These are phyloP conservation scores for Dicerorhinus sumatrensis DNA, from an alignment of 2,113 vertebrate species.

Conservation along the genomic window DNA sequence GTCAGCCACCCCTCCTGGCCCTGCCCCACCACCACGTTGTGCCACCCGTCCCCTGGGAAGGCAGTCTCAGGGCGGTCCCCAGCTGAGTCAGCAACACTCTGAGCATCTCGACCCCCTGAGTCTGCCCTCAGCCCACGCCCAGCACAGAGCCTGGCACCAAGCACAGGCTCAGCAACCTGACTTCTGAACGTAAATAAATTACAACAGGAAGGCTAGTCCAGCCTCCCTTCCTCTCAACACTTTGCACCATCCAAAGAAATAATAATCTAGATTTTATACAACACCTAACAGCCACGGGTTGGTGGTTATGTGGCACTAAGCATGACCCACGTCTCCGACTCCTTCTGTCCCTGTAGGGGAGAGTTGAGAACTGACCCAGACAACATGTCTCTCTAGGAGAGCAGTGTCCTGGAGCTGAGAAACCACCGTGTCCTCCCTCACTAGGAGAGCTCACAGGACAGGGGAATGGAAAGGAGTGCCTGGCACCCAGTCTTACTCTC, in stretches of 20 bases:
- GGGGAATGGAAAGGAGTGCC: fast-evolving
- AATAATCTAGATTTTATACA: neutral
- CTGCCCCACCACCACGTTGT: fast-evolving
- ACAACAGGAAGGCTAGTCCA: neutral
- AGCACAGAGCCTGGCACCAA: neutral
- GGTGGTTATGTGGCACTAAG: neutral
- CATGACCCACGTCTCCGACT: neutral
- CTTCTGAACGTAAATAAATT: neutral
- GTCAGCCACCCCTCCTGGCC: neutral
- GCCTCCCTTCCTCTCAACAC: neutral
- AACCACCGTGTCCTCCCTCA: neutral
- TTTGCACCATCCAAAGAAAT: neutral
- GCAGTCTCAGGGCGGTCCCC: neutral
- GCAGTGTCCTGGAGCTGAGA: neutral
- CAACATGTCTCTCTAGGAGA: neutral
- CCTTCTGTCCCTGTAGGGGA: neutral
- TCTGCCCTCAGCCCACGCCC: neutral
- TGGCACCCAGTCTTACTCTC: too few species aligned
- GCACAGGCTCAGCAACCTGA: neutral
- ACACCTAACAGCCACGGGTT: neutral
- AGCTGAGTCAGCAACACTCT: too few species aligned
- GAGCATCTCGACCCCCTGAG: fast-evolving
- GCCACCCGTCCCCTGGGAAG: too few species aligned
- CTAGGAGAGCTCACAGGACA: neutral
- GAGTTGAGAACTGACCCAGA: neutral